Conservation (phyloP, 2,888 invertebrate genomes). For the Atrina japonica region DNA sequence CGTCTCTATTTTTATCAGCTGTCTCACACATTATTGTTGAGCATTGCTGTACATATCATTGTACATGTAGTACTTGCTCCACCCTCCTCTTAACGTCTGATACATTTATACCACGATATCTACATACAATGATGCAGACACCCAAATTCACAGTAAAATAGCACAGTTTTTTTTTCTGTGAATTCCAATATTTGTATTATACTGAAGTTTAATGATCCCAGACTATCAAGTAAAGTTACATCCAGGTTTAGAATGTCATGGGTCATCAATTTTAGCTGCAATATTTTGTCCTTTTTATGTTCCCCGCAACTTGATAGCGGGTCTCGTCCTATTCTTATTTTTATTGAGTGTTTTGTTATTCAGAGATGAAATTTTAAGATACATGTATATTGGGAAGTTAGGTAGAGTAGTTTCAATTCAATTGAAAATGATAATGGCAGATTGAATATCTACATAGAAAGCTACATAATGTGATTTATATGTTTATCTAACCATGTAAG, state of each 20-base stretch:
- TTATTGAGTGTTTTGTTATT: slow-evolving; percentile 11
- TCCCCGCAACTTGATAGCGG: slow-evolving; percentile 18
- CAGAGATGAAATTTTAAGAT: slow-evolving; percentile 29
- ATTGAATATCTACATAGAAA: slow-evolving; percentile 23
- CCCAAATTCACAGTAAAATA: no score
- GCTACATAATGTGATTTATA: slow-evolving; percentile 5
- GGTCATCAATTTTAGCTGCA: slow-evolving; percentile 22
- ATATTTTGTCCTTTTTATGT: slow-evolving; percentile 20
- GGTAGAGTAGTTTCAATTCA: slow-evolving; percentile 29
- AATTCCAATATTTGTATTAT: no score
- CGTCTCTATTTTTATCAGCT: no score
- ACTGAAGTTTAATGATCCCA: no score
- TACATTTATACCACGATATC: no score
- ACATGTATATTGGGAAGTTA: slow-evolving; percentile 14
- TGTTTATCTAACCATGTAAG: slow-evolving; percentile 1
- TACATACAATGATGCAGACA: no score
- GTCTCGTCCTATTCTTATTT: slow-evolving; percentile 4
- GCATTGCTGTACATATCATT: no score
- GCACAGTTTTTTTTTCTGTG: no score
- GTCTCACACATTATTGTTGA: no score
- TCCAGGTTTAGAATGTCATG: slow-evolving; percentile 10
- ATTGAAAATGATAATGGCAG: slow-evolving; percentile 26
- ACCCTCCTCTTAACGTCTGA: no score
- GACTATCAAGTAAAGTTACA: no score
- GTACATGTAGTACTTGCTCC: no score